Base-by-base conservation (phyloP, 2,797 vertebrate genomes). In the Hypotaenidia okinawae region DNA sequence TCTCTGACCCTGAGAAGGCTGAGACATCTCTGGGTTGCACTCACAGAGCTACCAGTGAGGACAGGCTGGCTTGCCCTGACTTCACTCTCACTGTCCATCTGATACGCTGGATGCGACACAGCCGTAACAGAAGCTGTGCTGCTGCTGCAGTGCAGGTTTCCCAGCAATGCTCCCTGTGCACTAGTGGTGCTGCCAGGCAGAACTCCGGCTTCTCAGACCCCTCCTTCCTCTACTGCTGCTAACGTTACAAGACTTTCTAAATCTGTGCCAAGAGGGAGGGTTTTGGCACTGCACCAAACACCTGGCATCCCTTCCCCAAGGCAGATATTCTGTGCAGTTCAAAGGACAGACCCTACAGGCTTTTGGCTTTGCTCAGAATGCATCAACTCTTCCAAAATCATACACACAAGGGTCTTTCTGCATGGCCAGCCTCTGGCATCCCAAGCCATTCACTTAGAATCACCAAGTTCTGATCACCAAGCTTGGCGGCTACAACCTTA, bases 221-320 rank as follows among this genome's bases (percentile, higher is more conserved):
- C 33, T 69, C 49, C 16, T 70, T 77, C n/a, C 72, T 33, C 55
- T 69, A 39, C 27, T 59, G 75, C 69, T 45, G 35, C 25, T 69
- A 32, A 12, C 66, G 67, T 39, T 52, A 16, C 0, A 6, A 81
- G 37, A 33, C 25, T 58, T 84, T n/a, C 61, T 51, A 39, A 81
- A 69, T 19, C 24, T 0, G 0, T 61, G 32, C 33, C n/a, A 18
- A 2, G 1, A 19, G 7, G 16, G 9, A 61, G 62, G 25, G 19
- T 43, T 72, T 81, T 55, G 68, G 75, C 28, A 39, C 33, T 55
- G 39, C n/a, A 25, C 16, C 1, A 1, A 75, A 52, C 13, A 27
- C 54, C 24, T 9, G 1, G 10, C 1, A 1, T 55, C 4, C 32
- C 54, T 51, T 35, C 12, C 7, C 47, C 51, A 72, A 41, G 22